Evolutionary conservation across 2,113 vertebrate species (phyloP).

Genomic region (Boleophthalmus pectinirostris): DNA sequence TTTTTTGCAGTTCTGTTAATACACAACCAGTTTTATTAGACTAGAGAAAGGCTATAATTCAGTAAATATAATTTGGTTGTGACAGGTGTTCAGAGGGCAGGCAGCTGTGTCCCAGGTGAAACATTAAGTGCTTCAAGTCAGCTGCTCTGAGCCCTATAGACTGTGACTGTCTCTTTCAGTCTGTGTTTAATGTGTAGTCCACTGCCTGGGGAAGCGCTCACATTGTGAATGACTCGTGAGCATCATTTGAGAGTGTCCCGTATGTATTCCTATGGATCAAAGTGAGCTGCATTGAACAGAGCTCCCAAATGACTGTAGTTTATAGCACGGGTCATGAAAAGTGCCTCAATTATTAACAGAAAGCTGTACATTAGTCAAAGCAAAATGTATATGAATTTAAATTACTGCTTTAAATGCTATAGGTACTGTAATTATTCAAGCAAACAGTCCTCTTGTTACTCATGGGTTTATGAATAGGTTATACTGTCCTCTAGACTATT

Average conservation of each 20-base stretch:
- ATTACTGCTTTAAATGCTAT: neutral
- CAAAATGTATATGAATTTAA: neutral
- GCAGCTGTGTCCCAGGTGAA: constrained; percentile 29
- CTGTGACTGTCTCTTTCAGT: neutral
- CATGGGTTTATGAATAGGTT: constrained; percentile 3
- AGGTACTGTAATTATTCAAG: constrained; percentile 7
- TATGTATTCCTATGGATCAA: constrained; percentile 17
- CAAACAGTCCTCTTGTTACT: constrained; percentile 6
- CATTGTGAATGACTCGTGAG: constrained; percentile 32
- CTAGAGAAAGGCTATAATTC: neutral
- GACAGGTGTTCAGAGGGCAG: constrained; percentile 12
- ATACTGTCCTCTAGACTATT: neutral
- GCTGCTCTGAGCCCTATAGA: constrained; percentile 24
- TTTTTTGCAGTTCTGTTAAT: constrained; percentile 20
- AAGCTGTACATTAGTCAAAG: neutral
- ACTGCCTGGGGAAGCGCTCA: constrained; percentile 29
- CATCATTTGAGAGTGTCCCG: constrained; percentile 28
- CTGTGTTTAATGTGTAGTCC: constrained; percentile 9
- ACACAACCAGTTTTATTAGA: constrained; percentile 27
- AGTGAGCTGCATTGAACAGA: constrained; percentile 5
- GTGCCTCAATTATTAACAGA: constrained; percentile 21
- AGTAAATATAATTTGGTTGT: constrained; percentile 49
- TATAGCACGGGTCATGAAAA: constrained; percentile 21
- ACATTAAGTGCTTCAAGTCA: constrained; percentile 27
- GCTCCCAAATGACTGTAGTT: constrained; percentile 6